A percentile compares a stretch with the other conserved stretches of the same genome.
Conservation (phyloP, 2,888 invertebrate species). For the Eretmocerus hayati region DNA sequence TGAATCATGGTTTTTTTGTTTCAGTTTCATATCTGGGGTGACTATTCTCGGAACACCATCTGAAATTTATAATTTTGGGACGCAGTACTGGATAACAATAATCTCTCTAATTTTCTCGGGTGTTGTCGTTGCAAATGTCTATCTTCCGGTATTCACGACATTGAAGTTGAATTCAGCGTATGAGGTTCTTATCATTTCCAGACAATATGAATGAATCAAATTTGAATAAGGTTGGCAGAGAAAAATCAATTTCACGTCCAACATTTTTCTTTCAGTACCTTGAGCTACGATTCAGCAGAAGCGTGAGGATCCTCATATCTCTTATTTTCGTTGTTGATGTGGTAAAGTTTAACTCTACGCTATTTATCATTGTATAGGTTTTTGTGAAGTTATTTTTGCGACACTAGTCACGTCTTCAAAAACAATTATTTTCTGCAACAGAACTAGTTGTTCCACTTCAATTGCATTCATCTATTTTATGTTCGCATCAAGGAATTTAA, state of each 20-base stretch:
- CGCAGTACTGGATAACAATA: constrained; percentile 72
- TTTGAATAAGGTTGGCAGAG: not conserved
- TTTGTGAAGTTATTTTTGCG: too few relatives aligned
- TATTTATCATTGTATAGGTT: too few relatives aligned
- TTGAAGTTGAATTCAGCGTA: constrained; percentile 74
- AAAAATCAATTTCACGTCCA: not conserved
- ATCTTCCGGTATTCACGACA: constrained; percentile 73
- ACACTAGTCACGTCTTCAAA: too few relatives aligned
- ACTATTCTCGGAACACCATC: constrained; percentile 82
- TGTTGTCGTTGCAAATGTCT: constrained; percentile 60
- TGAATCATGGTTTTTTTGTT: constrained; percentile 54
- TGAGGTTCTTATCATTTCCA: constrained; percentile 54
- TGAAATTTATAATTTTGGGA: constrained; percentile 80
- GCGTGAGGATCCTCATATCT: constrained; percentile 67
- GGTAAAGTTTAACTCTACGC: too few relatives aligned
- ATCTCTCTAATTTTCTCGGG: constrained; percentile 65
- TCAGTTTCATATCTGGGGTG: constrained; percentile 79
- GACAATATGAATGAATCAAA: constrained; percentile 1
- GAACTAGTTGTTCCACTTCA: too few relatives aligned
- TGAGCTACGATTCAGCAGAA: constrained; percentile 66
- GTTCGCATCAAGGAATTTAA: too few relatives aligned
- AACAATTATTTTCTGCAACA: too few relatives aligned
- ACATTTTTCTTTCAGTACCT: constrained; percentile 60
- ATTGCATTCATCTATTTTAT: too few relatives aligned
- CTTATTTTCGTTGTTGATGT: constrained; percentile 72